Percentiles rank a stretch among this genome's conserved stretches.
phyloP scores from a whole-genome alignment of 2,113 vertebrate species.

The Heteronetta atricapilla region DNA sequence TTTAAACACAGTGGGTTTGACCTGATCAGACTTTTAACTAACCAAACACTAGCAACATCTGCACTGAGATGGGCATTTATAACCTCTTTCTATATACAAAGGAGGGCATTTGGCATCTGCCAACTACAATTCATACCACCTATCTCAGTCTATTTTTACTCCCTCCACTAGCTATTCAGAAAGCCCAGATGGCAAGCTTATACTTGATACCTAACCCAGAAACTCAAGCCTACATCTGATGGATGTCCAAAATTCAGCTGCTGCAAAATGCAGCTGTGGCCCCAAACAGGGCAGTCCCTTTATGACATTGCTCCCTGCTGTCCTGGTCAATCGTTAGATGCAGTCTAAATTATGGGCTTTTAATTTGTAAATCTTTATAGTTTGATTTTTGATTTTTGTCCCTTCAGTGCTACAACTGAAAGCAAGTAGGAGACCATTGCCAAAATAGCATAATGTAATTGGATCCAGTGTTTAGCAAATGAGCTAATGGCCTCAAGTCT shows the following conservation, averaged over 20 bases:
- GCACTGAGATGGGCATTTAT: not conserved
- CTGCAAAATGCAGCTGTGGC: not conserved
- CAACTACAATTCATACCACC: not conserved
- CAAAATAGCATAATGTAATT: not conserved
- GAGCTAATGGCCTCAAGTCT: not conserved
- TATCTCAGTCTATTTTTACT: not conserved
- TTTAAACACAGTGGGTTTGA: not conserved
- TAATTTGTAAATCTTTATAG: not conserved
- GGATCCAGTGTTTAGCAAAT: not conserved
- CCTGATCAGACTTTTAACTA: not conserved
- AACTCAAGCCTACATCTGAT: not conserved
- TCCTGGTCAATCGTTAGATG: not conserved
- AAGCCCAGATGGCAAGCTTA: not conserved
- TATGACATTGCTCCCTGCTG: not conserved
- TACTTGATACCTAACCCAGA: not conserved
- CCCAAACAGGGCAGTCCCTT: not conserved
- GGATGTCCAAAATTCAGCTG: not conserved
- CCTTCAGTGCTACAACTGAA: not conserved
- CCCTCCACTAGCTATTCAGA: not conserved
- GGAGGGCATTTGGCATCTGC: not conserved
- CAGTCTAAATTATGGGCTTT: not conserved
- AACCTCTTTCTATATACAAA: not conserved
- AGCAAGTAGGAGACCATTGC: not conserved
- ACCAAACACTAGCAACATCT: not conserved
- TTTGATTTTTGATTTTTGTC: not conserved